Base-by-base conservation (phyloP, 2,797 vertebrate species). In the Oceanodroma leucorhoa region DNA sequence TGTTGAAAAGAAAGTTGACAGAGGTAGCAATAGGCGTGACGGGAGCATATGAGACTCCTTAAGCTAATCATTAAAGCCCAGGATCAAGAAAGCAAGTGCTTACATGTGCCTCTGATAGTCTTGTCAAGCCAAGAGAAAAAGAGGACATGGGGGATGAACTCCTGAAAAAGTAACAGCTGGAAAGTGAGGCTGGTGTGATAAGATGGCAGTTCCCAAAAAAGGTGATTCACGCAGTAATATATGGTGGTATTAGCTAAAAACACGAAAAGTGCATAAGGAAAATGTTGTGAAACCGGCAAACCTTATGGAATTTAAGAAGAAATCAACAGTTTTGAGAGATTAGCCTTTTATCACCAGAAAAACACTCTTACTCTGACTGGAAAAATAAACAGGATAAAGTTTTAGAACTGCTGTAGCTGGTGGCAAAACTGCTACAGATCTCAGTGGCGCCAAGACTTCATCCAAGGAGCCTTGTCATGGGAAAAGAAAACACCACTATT, bases 21-120 rank as follows among this genome's bases (percentile, higher is more conserved):
- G 94, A 89, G 86, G 88, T 90, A 95, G 93, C 57, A 94, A 83
- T 92, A 96, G 93, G 83, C 65, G 89, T 94, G 95, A 94, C 91
- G 95, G 90, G 88, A 97, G 78, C 88, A 93, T 93, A 90, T 92
- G 94, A 96, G 88, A 83, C 67, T 96, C 65, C 93, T 95, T 96
- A 94, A 96, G 71, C 61, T 95, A 87, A 95, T 95, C 88, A 87
- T 95, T 95, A 93, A 93, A 93, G 75, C 75, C 76, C 45, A 92
- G 86, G 93, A 95, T 94, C 92, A 95, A 95, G 93, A 85, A 89
- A 94, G 83, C 71, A 83, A 92, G 72, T 87, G 88, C 87, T 80
- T 92, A 89, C 54, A 54, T 85, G 93, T 78, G 90, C 93, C 88
- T 95, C 75, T 87, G 76, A 90, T 75, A 90, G 78, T 50, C 90